phyloP scores from a whole-genome alignment of 35 echinoderm and acorn worm genomes.

The Ophioderma brevispina region DNA sequence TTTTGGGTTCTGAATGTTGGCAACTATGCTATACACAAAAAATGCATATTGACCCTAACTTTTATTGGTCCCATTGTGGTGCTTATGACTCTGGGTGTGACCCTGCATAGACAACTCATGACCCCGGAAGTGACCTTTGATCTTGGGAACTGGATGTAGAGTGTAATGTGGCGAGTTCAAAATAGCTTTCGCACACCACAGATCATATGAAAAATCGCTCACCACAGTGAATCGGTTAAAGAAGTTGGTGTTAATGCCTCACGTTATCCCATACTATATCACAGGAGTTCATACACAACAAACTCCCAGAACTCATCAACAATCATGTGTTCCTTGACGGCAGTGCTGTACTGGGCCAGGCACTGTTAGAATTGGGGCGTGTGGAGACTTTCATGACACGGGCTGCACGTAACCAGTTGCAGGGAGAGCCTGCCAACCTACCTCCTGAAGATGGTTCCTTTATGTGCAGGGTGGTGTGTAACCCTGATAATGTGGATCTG shows the following conservation, averaged over 20 bases:
- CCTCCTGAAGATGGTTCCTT: constrained; percentile 67
- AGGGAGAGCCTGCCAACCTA: constrained; percentile 31
- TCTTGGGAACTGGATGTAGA: background rate
- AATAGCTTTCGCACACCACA: no score
- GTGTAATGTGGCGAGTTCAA: no score
- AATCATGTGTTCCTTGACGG: constrained; percentile 64
- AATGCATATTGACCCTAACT: background rate
- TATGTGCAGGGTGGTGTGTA: constrained; percentile 51
- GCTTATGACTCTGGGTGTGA: no score
- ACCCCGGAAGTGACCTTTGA: no score
- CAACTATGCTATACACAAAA: no score
- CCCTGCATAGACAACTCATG: no score
- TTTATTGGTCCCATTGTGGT: no score
- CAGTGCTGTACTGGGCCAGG: constrained; percentile 56
- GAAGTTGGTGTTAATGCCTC: no score
- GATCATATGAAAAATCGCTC: no score
- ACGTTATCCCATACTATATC: no score
- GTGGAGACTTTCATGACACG: constrained; percentile 69
- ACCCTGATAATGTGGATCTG: constrained; percentile 65
- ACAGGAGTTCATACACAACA: constrained; percentile 70
- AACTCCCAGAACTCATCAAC: constrained; percentile 73
- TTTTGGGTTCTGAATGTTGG: no score
- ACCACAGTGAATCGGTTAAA: no score
- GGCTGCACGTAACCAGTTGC: constrained; percentile 40
- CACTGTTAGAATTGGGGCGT: constrained; percentile 73